Conservation (phyloP, 2,888 invertebrate genomes). For the Aelia acuminata region DNA sequence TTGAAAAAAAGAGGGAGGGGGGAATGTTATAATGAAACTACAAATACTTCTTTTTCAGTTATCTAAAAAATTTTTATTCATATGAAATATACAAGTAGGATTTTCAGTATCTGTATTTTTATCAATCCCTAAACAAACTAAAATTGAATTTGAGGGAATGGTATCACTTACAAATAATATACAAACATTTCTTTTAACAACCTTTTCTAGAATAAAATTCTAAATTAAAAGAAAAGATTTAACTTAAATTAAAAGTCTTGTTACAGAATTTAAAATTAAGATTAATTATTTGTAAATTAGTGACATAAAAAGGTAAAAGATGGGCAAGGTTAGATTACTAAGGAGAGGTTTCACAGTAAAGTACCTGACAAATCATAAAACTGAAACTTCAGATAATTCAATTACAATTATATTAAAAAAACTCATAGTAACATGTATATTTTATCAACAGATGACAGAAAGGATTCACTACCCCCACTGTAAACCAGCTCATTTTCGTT, state of each 20-base stretch:
- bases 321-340: neutral
- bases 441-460: neutral
- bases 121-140: neutral
- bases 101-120: neutral
- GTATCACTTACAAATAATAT: neutral
- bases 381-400: neutral
- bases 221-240: neutral
- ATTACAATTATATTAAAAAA: neutral
- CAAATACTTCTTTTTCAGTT: neutral
- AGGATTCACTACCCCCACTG: conserved; percentile 25
- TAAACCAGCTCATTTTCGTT: neutral
- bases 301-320: neutral
- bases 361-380: neutral
- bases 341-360: no score
- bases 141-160: neutral
- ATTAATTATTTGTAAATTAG: neutral
- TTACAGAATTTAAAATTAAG: neutral
- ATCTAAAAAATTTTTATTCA: neutral
- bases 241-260: neutral
- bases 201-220: neutral
- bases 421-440: neutral
- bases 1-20: no score
- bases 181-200: neutral
- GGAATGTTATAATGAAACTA: neutral
- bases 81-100: neutral